Conservation (phyloP, 2,797 vertebrate species). For the Thripadectes ignobilis region DNA sequence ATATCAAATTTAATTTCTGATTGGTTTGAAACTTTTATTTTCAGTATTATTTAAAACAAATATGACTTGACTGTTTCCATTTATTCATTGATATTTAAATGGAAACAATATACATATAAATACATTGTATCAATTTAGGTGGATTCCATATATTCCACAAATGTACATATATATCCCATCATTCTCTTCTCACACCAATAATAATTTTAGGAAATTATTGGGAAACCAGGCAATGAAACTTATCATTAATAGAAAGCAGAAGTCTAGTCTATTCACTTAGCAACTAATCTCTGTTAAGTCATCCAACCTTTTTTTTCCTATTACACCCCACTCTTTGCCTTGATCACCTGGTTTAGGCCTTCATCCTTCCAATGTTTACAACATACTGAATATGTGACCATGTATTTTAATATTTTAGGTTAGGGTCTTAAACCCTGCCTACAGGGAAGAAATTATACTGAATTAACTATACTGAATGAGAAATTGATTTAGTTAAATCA, state of each 20-base stretch:
- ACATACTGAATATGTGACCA: not conserved
- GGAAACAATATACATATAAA: not conserved
- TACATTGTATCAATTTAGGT: not conserved
- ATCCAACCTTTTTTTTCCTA: not conserved
- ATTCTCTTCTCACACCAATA: not conserved
- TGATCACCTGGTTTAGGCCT: not conserved
- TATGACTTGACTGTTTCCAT: not conserved
- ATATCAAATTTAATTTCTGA: not conserved
- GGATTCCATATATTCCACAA: not conserved
- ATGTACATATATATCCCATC: not conserved
- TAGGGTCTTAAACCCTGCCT: not conserved
- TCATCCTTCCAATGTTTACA: not conserved
- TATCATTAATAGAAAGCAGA: not conserved
- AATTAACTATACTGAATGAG: not conserved
- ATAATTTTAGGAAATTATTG: not conserved
- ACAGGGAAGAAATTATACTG: not conserved
- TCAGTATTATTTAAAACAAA: not conserved
- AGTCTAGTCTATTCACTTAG: not conserved
- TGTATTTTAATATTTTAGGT: not conserved
- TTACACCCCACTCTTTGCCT: not conserved
- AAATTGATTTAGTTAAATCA: constrained; percentile 14
- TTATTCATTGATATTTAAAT: not conserved
- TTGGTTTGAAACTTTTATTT: not conserved
- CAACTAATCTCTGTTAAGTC: not conserved
- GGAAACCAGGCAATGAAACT: not conserved